Percentiles rank a stretch among this genome's conserved stretches.
Conservation (phyloP, 2,797 vertebrate genomes). For the Rhincodon typus region DNA sequence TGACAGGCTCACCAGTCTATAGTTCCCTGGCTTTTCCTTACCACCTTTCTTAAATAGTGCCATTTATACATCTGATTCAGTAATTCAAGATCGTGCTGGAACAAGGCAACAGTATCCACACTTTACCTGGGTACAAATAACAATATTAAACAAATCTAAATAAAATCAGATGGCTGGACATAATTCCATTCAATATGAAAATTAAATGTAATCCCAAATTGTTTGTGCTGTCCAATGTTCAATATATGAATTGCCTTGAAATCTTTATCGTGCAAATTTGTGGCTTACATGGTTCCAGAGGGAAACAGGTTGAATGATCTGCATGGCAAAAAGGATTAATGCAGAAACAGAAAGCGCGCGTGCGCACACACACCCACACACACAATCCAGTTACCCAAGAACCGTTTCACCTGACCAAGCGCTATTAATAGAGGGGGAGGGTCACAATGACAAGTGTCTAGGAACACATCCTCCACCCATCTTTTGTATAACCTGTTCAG, state of each 20-base stretch:
- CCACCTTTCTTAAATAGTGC: too few relatives aligned
- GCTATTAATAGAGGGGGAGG: background rate
- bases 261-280: background rate
- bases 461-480: background rate
- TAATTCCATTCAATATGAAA: background rate
- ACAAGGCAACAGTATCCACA: too few relatives aligned
- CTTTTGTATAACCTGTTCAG: background rate
- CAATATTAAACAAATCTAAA: too few relatives aligned
- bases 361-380: background rate
- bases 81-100: too few relatives aligned
- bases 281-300: background rate
- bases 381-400: background rate
- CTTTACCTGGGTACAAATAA: too few relatives aligned
- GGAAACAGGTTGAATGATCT: background rate
- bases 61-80: too few relatives aligned
- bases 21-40: too few relatives aligned
- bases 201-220: background rate
- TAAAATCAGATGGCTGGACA: background rate
- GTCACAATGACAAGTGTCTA: background rate
- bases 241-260: background rate
- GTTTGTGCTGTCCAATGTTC: background rate
- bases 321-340: background rate
- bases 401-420: background rate
- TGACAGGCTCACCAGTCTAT: too few relatives aligned
- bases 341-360: background rate